Evolutionary conservation across 2,797 vertebrate species (phyloP), one percentile per base, ranked within the genome.

Genomic region (Micromesistius poutassou): DNA sequence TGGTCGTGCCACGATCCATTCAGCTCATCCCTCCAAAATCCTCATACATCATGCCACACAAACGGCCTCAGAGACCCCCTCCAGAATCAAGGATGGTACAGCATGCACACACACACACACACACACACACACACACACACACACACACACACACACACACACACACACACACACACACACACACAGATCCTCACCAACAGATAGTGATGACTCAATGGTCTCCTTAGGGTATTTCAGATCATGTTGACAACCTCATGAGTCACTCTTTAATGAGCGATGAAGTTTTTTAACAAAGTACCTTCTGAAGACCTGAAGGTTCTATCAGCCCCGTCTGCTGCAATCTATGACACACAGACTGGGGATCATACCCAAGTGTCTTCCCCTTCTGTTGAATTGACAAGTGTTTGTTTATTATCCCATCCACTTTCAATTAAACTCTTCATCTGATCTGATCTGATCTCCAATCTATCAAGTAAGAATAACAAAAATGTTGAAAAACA

Each of bases 21-120:
- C 78, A 84, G 78, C 73, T 72, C 55, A 85, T 70, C 76, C 72
- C 85, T 81, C 76, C 71, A 22, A 87, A 72, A 82, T 87, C 84
- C 80, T 89, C 85, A 79, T 75, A 85, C 81, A 89, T 87, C 84
- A 86, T 84, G 79, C 78, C 81, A 84, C 76, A 83, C 80, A 81
- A 71, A 81, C 78, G 76, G 75, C 79, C 79, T 82, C 73, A 66
- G 75, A 83, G 80, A 82, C 46, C 73, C 33, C 25, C 74, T 55
- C 19, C 38, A 79, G 66, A 80, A 68, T 82, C 71, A 74, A 38
- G 33, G 66, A 84, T 81, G 80, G 30, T 71, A 72, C 77, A 38
- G 74, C 72, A 33, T 74, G n/a, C 68, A 38, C 70, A 33, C 33
- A 42, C 35, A 38, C 30, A 74, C 81, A 77, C 66, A 77, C 40